A percentile compares a stretch with the other conserved stretches of the same genome.
Conservation (phyloP, 2,797 vertebrate genomes). For the Balearica regulorum region DNA sequence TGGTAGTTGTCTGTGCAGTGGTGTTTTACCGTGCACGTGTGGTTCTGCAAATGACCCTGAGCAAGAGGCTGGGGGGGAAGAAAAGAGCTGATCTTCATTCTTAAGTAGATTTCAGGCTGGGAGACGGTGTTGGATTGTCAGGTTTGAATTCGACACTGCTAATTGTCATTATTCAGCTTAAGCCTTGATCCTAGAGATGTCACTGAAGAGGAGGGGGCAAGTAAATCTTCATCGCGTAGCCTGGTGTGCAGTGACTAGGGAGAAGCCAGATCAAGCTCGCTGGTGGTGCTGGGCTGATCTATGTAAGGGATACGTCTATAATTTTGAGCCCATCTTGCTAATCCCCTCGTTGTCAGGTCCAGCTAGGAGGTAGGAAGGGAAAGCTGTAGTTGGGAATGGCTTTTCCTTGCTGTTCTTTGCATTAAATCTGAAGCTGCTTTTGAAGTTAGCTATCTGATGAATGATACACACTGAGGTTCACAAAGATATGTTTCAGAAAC, state of each 20-base stretch:
- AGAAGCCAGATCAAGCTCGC: background rate
- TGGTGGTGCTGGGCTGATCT: background rate
- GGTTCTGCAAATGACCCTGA: background rate
- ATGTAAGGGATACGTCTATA: rapidly evolving
- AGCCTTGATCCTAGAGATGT: background rate
- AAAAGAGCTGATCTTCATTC: background rate
- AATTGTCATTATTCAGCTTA: background rate
- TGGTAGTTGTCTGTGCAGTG: background rate
- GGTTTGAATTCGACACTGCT: background rate
- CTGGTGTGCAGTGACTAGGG: background rate
- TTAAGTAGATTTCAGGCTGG: background rate
- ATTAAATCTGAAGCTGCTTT: background rate
- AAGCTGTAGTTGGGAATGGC: background rate
- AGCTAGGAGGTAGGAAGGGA: background rate
- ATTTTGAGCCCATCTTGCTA: background rate
- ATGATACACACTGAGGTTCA: background rate
- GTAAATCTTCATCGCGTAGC: background rate
- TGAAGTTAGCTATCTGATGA: background rate
- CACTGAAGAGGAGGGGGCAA: background rate
- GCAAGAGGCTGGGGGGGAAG: background rate
- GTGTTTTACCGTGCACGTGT: background rate
- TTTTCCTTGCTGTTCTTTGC: background rate
- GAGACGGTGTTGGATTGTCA: background rate
- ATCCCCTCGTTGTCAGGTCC: background rate
- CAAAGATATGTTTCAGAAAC: background rate